Base-by-base conservation (phyloP, 30 jellyfish, hydroid and myxozoan genomes). In the Hydractinia symbiolongicarpus region DNA sequence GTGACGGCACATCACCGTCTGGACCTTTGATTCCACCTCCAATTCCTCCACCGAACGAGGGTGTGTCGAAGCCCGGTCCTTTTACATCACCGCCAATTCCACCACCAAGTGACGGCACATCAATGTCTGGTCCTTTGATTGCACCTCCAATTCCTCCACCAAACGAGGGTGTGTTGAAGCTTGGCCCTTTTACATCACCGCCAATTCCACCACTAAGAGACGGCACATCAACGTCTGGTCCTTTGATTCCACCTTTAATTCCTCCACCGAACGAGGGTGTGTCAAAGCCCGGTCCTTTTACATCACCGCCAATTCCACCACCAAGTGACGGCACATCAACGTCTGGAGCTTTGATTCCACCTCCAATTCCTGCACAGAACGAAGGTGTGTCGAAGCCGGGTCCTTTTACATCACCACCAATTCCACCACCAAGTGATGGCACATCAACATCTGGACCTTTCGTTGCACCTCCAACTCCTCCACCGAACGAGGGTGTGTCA, bases 21-120 rank as follows among this genome's bases (percentile, higher is more conserved):
- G 74, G 74, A 0, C 74, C 74, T 64, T 64, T 64, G 19, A 64
- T 13, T 7, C 17, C 74, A 6, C 74, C 74, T 7, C 74, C 74
- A 6, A 64, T 44, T 7, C 74, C 17, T 64, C 74, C 74, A 64
- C 17, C 74, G 17, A 64, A 64, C 7, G 44, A 30, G 44, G 44
- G 44, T 30, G 44, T 30, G 44, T 30, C 44, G 44, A 30, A 30
- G 44, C 44, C 44, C 44, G 44, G 44, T 30, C 44, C 44, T 30
- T 30, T 30, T 30, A 30, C 44, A 30, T 30, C 44, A 30, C 74
- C 74, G 17, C 74, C 74, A 64, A 7, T 8, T 6, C 9, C 9
- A 6, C 74, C 74, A 13, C 74, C 74, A 6, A 30, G 44, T 30
- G 44, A 30, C 44, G 44, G 44, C 44, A 30, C 16, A 51, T 64